These are phyloP conservation scores for Scalopus aquaticus DNA, from an alignment of 2,113 vertebrate genomes.

Conservation along the genomic window DNA sequence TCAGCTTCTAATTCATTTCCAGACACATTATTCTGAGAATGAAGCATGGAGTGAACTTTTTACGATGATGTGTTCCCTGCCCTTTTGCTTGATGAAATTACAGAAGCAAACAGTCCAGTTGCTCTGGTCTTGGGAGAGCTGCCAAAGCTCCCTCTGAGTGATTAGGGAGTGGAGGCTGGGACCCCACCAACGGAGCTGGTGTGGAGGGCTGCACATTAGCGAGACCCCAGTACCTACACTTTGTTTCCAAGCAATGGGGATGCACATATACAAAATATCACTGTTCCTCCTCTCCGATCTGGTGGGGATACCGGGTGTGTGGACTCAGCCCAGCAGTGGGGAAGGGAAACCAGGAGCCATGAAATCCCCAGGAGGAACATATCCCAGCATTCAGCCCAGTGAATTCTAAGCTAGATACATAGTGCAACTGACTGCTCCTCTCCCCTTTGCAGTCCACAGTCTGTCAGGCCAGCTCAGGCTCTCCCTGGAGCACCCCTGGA, in stretches of 20 bases:
- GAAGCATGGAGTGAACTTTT: constrained; percentile 29
- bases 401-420: neutral
- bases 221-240: neutral
- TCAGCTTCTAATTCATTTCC: constrained; percentile 57
- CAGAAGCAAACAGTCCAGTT: neutral
- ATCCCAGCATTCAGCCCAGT: neutral
- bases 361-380: neutral
- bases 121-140: neutral
- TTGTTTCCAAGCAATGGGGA: neutral
- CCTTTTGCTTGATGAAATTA: constrained; percentile 52
- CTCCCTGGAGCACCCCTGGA: neutral
- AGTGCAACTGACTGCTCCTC: neutral
- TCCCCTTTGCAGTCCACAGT: neutral
- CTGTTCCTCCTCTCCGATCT: neutral
- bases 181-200: neutral
- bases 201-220: too few relatives aligned
- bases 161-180: neutral
- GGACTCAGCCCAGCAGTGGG: neutral
- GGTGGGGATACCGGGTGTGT: neutral
- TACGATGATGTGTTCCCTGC: neutral
- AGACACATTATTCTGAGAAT: constrained; percentile 20
- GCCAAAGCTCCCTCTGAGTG: neutral
- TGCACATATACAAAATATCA: neutral
- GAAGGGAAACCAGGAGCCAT: neutral
- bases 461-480: neutral